A percentile compares a stretch with the other conserved stretches of the same genome.
Evolutionary conservation across 2,113 vertebrate genomes (phyloP).

Genomic region (Rhea pennata): DNA sequence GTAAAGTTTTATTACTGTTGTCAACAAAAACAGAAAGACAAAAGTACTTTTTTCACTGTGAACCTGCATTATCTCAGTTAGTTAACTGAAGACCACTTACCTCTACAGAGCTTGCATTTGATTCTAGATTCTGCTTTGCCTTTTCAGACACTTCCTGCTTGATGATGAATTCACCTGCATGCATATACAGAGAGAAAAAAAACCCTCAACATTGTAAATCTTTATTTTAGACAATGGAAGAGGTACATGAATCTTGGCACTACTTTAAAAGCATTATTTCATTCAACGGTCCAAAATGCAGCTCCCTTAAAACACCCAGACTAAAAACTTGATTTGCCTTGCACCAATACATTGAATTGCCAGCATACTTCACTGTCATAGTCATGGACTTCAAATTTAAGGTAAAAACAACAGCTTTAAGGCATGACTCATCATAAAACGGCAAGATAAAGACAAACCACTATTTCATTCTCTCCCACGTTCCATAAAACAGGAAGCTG

Average conservation of each 20-base stretch:
- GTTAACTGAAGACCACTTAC: neutral
- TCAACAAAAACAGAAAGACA: neutral
- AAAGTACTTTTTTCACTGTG: neutral
- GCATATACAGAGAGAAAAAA: neutral
- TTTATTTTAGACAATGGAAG: neutral
- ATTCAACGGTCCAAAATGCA: neutral
- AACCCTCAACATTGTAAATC: neutral
- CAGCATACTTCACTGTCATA: neutral
- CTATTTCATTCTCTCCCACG: neutral
- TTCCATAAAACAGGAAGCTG: neutral
- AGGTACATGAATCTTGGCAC: neutral
- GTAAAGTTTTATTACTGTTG: neutral
- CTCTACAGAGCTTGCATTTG: conserved; percentile 71
- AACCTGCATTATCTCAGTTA: neutral
- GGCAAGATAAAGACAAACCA: neutral
- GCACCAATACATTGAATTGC: neutral
- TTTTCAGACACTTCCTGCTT: conserved; percentile 59
- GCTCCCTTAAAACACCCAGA: neutral
- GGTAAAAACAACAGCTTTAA: neutral
- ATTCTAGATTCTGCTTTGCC: conserved; percentile 46
- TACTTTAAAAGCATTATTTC: neutral
- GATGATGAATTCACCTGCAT: conserved; percentile 57
- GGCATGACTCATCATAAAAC: neutral
- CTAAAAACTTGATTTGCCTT: neutral
- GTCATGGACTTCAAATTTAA: neutral